Evolutionary conservation across 2,888 invertebrate species (phyloP), one percentile per base, ranked within the genome.

Genomic region (Drosophila pegasa): DNA sequence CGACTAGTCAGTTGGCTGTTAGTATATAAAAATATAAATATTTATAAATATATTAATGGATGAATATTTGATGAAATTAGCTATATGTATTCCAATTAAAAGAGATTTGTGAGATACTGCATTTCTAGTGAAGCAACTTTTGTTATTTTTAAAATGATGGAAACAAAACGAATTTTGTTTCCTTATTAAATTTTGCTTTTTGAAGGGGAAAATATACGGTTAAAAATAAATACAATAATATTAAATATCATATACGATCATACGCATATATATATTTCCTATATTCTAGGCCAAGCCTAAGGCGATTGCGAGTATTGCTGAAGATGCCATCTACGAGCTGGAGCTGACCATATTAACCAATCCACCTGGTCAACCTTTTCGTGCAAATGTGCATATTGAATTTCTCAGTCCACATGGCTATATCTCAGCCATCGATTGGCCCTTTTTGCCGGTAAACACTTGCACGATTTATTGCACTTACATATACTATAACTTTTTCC

Each of bases 371-470:
- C 83, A 90, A 0, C 92, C 93, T 31, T 95, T 94, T 84, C 93
- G 93, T 58, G 94, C 95, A 0, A 93, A 93, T 0, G 94, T 95
- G 1, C 94, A 94, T 54, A 93, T 97, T 18, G 95, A 96, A 90
- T 96, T 97, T 94, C 93, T 94, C 71, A 95, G 95, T 33, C 94
- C 95, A 0, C 94, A 96, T 87, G 97, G 98, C 0, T 98, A 96
- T 90, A 93, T 98, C 43, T 97, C 97, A 0, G 98, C 98, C 7
- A 95, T 95, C 1, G 97, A 98, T 91, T 98, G 96, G 95, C 98
- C 98, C 0, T 93, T 98, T 6, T 92, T 98, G 71, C 95, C 96
- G 73, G 96, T 96, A 92, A 93, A 93, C 5, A 0, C 6, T 18
- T 9, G 7, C 1, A 1, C 10, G 14, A 25, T 25, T 37, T 57